Percentiles rank a stretch among this genome's conserved stretches.
Conservation (phyloP, 2,888 invertebrate genomes). For the Anthrax anthrax region DNA sequence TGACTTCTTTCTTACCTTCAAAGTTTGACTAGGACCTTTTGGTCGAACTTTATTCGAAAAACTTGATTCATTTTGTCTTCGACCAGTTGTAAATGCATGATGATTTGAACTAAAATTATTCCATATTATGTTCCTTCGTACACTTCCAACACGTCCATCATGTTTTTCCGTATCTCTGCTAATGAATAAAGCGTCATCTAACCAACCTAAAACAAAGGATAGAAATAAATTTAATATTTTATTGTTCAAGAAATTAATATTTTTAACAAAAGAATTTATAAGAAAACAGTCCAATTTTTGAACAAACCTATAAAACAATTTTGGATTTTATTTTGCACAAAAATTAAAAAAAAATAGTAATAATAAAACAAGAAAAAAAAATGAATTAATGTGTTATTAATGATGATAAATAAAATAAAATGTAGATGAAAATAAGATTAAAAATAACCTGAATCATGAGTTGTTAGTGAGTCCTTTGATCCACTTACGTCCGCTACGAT, state of each 20-base stretch:
- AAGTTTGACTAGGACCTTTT: constrained; percentile 51
- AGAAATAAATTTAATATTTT: no score
- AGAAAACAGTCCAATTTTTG: neutral
- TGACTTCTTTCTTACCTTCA: constrained; percentile 36
- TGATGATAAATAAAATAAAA: constrained; percentile 13
- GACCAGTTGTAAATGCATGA: constrained; percentile 56
- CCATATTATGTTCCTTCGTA: constrained; percentile 34
- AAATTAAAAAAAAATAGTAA: no score
- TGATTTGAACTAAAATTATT: constrained; percentile 50
- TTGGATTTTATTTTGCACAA: no score
- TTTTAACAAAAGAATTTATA: no score
- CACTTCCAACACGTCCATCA: constrained; percentile 28
- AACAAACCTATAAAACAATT: constrained; percentile 3
- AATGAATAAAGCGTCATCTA: constrained; percentile 37
- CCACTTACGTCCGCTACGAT: constrained; percentile 60
- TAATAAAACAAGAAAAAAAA: neutral
- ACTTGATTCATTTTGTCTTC: constrained; percentile 41
- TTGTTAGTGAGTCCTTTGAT: constrained; percentile 65
- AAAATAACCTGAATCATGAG: constrained; percentile 66
- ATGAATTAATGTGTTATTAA: constrained; percentile 6
- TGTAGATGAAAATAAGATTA: constrained; percentile 8
- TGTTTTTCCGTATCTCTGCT: constrained; percentile 29
- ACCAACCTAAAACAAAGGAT: constrained; percentile 37
- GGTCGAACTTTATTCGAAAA: constrained; percentile 43
- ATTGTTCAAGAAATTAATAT: no score